Evolutionary conservation across 2,113 vertebrate species (phyloP).

Genomic region (Tauraco erythrolophus): DNA sequence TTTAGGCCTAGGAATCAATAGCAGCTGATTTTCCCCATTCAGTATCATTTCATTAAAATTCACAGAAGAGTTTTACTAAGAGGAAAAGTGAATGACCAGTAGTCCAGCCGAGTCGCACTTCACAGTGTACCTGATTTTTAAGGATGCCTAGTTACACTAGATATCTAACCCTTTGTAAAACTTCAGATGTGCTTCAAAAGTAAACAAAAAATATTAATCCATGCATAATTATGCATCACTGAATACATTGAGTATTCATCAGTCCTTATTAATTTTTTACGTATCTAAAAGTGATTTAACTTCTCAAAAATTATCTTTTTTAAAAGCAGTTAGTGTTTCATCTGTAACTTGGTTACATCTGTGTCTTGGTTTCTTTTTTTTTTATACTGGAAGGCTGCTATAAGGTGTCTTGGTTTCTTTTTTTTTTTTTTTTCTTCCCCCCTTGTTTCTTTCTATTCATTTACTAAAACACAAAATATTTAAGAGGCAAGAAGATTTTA

Average conservation of each 20-base stretch:
- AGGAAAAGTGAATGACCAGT: background rate
- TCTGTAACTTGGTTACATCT: too few species aligned
- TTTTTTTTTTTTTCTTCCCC: rapidly evolving
- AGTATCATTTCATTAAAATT: background rate
- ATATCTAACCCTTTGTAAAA: conserved; percentile 27
- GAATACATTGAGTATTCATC: conserved; percentile 1
- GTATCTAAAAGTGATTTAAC: conserved; percentile 12
- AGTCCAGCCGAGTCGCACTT: background rate
- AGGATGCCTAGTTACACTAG: background rate
- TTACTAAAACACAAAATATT: background rate
- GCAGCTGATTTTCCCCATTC: background rate
- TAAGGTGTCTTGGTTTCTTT: too few species aligned
- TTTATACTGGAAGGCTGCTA: too few species aligned
- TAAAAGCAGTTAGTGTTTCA: background rate
- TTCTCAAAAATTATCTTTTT: background rate
- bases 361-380: too few species aligned
- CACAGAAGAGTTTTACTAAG: background rate
- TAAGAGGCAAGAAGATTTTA: background rate
- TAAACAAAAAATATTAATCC: conserved; percentile 50
- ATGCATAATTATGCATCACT: background rate
- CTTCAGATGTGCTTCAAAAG: conserved; percentile 63
- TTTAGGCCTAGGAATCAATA: background rate
- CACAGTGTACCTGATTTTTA: background rate
- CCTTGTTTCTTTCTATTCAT: rapidly evolving
- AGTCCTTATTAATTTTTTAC: background rate